These are phyloP conservation scores for Mactra quadrangularis DNA, from an alignment of 1,140 invertebrate species.

Conservation along the genomic window DNA sequence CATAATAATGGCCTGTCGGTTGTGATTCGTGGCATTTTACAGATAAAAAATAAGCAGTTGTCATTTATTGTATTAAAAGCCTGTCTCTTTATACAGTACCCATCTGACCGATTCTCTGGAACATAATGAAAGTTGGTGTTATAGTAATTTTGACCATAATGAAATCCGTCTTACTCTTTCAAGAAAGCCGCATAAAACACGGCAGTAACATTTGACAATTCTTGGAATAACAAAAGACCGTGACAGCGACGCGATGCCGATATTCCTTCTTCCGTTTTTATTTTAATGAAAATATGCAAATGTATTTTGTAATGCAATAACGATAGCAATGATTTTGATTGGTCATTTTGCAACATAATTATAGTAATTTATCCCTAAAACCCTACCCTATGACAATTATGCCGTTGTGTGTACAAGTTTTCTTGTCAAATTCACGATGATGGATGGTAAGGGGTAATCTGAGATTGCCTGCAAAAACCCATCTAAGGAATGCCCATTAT, in stretches of 20 bases:
- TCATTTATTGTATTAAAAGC: constrained; percentile 36
- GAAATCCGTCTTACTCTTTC: constrained; percentile 24
- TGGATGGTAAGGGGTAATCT: constrained; percentile 47
- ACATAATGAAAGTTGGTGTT: constrained; percentile 27
- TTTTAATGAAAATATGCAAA: constrained; percentile 65
- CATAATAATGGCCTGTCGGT: too few species aligned
- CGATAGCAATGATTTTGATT: constrained; percentile 56
- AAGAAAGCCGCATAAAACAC: constrained; percentile 48
- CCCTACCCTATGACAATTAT: constrained; percentile 58
- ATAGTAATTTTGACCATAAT: constrained; percentile 33
- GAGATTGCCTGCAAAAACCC: constrained; percentile 55
- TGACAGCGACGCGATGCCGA: constrained; percentile 55
- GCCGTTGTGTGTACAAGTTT: constrained; percentile 61
- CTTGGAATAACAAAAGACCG: constrained; percentile 20
- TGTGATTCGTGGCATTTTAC: too few species aligned
- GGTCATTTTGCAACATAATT: constrained; percentile 63
- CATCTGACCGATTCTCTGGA: constrained; percentile 11
- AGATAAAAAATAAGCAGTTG: background rate
- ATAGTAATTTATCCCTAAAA: constrained; percentile 58
- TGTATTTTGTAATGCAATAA: constrained; percentile 65
- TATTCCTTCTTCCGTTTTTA: constrained; percentile 42
- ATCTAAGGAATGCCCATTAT: constrained; percentile 60
- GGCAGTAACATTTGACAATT: constrained; percentile 37
- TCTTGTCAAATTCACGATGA: constrained; percentile 62
- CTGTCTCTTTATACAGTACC: constrained; percentile 21